Evolutionary conservation across 2,888 invertebrate genomes (phyloP), one percentile per base, ranked within the genome.

Genomic region (Baronia brevicornis): DNA sequence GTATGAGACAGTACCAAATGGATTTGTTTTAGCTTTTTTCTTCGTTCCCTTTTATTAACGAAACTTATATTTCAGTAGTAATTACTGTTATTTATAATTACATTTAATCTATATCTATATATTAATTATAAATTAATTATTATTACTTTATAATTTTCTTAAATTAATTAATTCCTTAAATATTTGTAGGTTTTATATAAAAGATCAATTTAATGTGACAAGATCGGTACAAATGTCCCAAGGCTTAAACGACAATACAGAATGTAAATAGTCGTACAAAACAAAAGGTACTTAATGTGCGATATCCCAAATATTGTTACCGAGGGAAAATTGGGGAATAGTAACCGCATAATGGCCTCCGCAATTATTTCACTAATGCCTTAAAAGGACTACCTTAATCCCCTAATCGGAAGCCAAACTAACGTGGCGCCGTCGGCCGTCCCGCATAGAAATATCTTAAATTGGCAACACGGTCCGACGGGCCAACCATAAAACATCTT

Each of bases 401-500:
- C 80, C 74, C 72, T 80, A 80, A 82, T 84, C 82, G 80, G 75
- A 78, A 78, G 79, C 75, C 79, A 71, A 84, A 80, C 79, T 80
- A 79, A 68, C 79, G 82, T 72, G 64, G 72, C 60, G 73, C 70
- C 70, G 79, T 74, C 68, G 60, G 73, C 70, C 70, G 79, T 74
- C 68, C 77, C 72, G 84, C 84, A 82, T 82, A 84, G 82, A 84
- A 84, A 84, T 80, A 84, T 79, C 82, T 84, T 79, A 84, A 84
- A 84, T 80, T 79, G 82, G 79, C 70, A 78, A 75, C 78, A 71
- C 71, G 77, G 80, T 82, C 84, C 82, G 74, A 75, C 71, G 78
- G 78, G 63, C 74, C 74, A 71, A 67, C 74, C 84, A 84, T 84
- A 85, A 84, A 85, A 84, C 85, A 85, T 85, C 84, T 84, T 85